Conservation (phyloP, 2,113 vertebrate species). For the Cavia aperea region DNA sequence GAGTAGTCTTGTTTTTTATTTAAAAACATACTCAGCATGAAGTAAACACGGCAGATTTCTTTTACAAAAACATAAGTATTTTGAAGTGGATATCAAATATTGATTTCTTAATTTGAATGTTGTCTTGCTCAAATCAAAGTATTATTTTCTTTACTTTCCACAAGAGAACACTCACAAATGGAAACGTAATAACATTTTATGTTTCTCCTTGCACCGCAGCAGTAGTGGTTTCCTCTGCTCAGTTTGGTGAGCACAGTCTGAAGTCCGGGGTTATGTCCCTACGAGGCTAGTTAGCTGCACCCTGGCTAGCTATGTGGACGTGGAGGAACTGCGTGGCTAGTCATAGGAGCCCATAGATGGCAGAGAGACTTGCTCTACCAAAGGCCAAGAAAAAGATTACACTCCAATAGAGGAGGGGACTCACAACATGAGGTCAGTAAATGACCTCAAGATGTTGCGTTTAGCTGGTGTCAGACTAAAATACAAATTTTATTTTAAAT, state of each 20-base stretch:
- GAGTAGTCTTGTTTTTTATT: conserved; percentile 30
- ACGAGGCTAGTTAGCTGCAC: background rate
- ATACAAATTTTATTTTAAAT: background rate
- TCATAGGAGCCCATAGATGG: background rate
- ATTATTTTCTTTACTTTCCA: background rate
- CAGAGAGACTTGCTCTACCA: background rate
- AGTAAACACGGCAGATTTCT: conserved; percentile 38
- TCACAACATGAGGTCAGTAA: background rate
- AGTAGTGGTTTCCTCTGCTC: background rate
- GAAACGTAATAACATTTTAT: background rate
- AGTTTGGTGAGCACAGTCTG: background rate
- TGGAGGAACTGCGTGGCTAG: background rate
- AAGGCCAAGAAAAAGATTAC: background rate
- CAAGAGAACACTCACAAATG: conserved; percentile 10
- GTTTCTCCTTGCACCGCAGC: background rate
- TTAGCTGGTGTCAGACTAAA: background rate
- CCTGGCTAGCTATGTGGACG: no score
- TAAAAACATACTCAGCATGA: conserved; percentile 16
- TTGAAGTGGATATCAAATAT: conserved; percentile 33
- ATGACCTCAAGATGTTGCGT: background rate
- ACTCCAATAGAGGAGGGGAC: background rate
- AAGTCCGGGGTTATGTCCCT: background rate
- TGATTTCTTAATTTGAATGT: background rate
- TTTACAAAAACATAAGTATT: conserved; percentile 39
- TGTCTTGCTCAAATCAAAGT: background rate